These are phyloP conservation scores for Columbina picui DNA, from an alignment of 2,113 vertebrate species.

Conservation along the genomic window DNA sequence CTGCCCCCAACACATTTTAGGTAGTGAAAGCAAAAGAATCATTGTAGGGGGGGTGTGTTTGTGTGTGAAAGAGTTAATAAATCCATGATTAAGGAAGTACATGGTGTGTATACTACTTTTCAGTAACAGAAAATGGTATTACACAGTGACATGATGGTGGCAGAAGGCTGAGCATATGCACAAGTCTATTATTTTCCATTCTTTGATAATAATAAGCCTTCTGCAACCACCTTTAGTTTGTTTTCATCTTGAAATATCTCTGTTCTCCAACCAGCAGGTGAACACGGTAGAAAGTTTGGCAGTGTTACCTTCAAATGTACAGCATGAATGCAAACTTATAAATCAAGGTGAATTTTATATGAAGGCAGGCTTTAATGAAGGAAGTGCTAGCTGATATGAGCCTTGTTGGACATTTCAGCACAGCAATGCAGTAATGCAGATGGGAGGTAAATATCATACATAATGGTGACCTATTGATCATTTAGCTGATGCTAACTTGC, in stretches of 20 bases:
- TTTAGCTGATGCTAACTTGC: not conserved
- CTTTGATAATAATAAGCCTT: slow-evolving; percentile 28
- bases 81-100: not conserved
- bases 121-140: not conserved
- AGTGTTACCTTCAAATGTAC: not conserved
- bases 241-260: slow-evolving; percentile 43
- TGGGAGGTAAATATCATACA: slow-evolving; percentile 45
- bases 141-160: not conserved
- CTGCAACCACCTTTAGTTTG: slow-evolving; percentile 15
- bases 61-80: not conserved
- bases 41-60: not conserved
- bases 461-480: slow-evolving; percentile 27
- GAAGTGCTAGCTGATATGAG: not conserved
- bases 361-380: slow-evolving; percentile 54
- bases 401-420: slow-evolving; percentile 28
- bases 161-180: slow-evolving; percentile 55
- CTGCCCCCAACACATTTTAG: not conserved
- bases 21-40: not conserved
- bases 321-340: slow-evolving; percentile 6
- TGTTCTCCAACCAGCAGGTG: slow-evolving; percentile 35
- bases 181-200: slow-evolving; percentile 39
- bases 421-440: slow-evolving; percentile 35
- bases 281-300: slow-evolving; percentile 11
- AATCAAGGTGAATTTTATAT: slow-evolving; percentile 40
- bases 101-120: not conserved